A percentile compares a stretch with the other conserved stretches of the same genome.
These are phyloP conservation scores for Sicus ferrugineus DNA, from an alignment of 2,888 invertebrate species.

Conservation along the genomic window DNA sequence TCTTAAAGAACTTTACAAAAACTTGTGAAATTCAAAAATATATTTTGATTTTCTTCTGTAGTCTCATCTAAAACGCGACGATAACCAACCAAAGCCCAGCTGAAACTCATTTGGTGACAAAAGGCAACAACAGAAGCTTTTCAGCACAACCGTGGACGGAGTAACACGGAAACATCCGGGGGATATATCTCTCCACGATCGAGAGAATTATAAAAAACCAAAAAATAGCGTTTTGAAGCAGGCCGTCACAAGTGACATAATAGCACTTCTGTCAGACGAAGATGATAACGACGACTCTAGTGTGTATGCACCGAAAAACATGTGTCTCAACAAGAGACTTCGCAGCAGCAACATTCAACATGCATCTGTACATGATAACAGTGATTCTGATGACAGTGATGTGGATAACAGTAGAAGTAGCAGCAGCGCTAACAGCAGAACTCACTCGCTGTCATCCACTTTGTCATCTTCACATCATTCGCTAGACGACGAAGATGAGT, in stretches of 20 bases:
- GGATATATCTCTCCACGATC: background rate
- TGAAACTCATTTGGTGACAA: slow-evolving; percentile 60
- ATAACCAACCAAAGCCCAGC: slow-evolving; percentile 64
- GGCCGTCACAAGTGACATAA: background rate
- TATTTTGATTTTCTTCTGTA: slow-evolving; percentile 39
- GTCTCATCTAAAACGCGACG: slow-evolving; percentile 65
- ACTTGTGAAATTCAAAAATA: slow-evolving; percentile 19
- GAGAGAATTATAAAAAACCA: background rate
- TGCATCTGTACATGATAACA: slow-evolving; percentile 10
- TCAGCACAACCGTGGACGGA: background rate
- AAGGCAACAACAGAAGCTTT: background rate
- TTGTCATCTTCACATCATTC: slow-evolving; percentile 47
- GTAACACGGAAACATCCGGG: background rate
- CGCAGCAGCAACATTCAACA: background rate
- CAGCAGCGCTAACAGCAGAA: slow-evolving; percentile 24
- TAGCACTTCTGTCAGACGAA: slow-evolving; percentile 25
- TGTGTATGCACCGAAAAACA: background rate
- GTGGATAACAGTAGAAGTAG: background rate
- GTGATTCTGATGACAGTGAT: slow-evolving; percentile 37
- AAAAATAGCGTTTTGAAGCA: background rate
- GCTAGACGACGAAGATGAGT: slow-evolving; percentile 49
- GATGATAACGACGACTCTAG: slow-evolving; percentile 4
- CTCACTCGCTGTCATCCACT: slow-evolving; percentile 36
- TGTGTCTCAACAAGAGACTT: background rate
- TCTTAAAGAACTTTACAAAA: slow-evolving; percentile 1